phyloP scores from a whole-genome alignment of 2,888 invertebrate genomes.

The Rotaria socialis region DNA sequence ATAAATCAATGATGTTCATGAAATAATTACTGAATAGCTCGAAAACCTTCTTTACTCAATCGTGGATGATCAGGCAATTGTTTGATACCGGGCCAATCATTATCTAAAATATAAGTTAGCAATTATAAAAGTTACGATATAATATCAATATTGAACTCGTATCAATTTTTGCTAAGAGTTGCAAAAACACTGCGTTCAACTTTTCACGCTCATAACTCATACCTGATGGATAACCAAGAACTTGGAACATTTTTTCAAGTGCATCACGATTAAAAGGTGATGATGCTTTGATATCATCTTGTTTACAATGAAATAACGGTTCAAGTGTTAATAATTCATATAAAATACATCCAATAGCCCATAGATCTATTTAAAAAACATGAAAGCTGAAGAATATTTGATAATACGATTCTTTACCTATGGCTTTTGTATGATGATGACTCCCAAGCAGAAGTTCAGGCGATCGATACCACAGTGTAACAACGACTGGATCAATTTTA shows the following conservation, averaged over 20 bases:
- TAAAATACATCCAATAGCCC: constrained; percentile 83
- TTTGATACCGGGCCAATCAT: constrained; percentile 96
- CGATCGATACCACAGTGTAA: constrained; percentile 98
- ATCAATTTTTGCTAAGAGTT: no score
- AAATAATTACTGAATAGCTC: constrained; percentile 10
- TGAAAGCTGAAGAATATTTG: neutral
- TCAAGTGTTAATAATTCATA: constrained; percentile 96
- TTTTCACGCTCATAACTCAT: neutral
- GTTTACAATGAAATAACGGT: constrained; percentile 96
- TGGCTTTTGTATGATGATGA: constrained; percentile 93
- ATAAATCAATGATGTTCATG: neutral
- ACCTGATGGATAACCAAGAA: constrained; percentile 87
- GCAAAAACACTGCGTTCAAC: no score
- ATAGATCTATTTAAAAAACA: neutral
- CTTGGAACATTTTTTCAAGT: constrained; percentile 92
- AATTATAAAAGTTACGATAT: no score
- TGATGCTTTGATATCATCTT: constrained; percentile 97
- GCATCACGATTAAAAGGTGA: constrained; percentile 99
- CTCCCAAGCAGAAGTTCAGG: constrained; percentile 86
- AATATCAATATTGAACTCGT: no score
- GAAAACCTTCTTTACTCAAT: constrained; percentile 72
- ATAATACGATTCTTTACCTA: constrained; percentile 65
- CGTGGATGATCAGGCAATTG: constrained; percentile 99
- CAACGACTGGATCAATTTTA: constrained; percentile 91
- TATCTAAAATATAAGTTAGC: constrained; percentile 58